Base-by-base conservation (phyloP, 1,140 invertebrate genomes). In the Planococcus citri region DNA sequence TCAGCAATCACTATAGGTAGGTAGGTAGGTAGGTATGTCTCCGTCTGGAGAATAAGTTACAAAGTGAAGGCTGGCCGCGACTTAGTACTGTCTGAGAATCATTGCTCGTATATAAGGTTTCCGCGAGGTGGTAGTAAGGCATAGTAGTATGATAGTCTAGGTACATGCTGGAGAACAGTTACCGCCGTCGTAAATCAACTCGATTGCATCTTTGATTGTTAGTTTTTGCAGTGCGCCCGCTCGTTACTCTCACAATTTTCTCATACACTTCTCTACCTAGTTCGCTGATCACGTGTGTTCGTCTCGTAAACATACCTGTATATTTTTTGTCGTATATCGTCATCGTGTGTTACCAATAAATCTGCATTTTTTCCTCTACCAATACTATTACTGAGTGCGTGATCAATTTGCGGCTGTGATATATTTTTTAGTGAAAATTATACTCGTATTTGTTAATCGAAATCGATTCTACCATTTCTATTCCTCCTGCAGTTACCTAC, bases 51-150 rank as follows among this genome's bases (percentile, higher is more conserved):
- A n/a, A n/a, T n/a, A n/a, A n/a, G n/a, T n/a, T n/a, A n/a, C n/a
- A n/a, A n/a, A n/a, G n/a, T n/a, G n/a, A n/a, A n/a, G n/a, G n/a
- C n/a, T n/a, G n/a, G n/a, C n/a, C n/a, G n/a, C n/a, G n/a, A n/a
- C n/a, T n/a, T n/a, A n/a, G n/a, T n/a, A n/a, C n/a, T n/a, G n/a
- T 33, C 22, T 64, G 60, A 64, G 60, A 64, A 64, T 64, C 60
- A 27, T 64, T 64, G 60, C 25, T 27, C 22, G 60, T 27, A 64
- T 64, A 24, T 64, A 27, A 24, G 60, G 21, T 64, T 64, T 27
- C 60, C 21, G 60, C 60, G 6, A 64, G 22, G 60, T 25, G 60
- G 60, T 64, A 64, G 60, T 27, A 27, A 64, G 60, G 2, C 60
- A 64, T 64, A 24, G 60, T 14, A 64, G 10, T n/a, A n/a, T n/a